Base-by-base conservation (phyloP, 2,888 invertebrate genomes). In the Nasonia oneida region DNA sequence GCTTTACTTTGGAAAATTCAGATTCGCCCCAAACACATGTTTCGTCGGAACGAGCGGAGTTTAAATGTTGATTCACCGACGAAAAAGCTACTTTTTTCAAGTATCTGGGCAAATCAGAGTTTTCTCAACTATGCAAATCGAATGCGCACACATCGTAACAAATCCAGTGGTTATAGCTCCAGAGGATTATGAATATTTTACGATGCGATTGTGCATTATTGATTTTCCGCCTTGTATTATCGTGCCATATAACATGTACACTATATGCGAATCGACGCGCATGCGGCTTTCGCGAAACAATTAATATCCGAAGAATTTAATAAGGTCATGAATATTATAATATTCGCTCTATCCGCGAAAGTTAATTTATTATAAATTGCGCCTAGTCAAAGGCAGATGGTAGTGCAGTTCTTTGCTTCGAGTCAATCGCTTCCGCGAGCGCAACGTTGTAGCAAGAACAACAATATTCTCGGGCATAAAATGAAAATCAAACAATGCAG, bases 401-500 rank as follows among this genome's bases (percentile, higher is more conserved):
- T 29, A 2, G n/a, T 71, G 10, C 12, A 71, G 10, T 37, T 39
- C 71, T 18, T 15, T 2, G 71, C 8, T 37, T 0, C 2, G 15
- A 39, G 29, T 18, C 71, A 39, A 71, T 39, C 71, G n/a, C 5
- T 12, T 12, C 3, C 37, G 37, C 71, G 71, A 47, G n/a, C n/a
- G 15, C 33, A 39, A 61, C 61, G 33, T 33, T 64, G 8, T 18
- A 42, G 12, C 12, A 73, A 23, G 12, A 42, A 73, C 23, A 73
- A 73, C 42, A 73, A 37, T 39, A 39, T 37, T 42, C n/a, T n/a
- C 42, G 42, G 12, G 50, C 29, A n/a, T 64, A 70, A 79, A 79
- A 67, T 79, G 47, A 67, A 79, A 79, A 50, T 79, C 70, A 79
- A 79, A 79, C 70, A 70, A 29, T 4, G 18, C 47, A 42, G 42